phyloP scores from a whole-genome alignment of 1,140 invertebrate species.

The Tribolium madens region DNA sequence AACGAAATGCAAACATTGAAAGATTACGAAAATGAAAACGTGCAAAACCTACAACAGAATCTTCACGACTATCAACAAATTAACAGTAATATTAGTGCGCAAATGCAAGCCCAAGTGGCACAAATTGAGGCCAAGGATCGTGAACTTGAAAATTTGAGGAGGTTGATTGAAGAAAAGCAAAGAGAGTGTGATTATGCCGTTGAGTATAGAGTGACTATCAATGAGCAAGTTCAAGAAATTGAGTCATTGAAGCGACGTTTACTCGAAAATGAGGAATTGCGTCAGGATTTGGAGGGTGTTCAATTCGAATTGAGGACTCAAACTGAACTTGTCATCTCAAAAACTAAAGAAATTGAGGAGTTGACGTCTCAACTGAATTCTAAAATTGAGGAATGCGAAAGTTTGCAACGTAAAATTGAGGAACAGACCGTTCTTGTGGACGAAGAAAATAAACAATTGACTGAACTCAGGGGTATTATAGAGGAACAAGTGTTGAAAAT shows the following conservation, averaged over 20 bases:
- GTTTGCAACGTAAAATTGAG: conserved; percentile 65
- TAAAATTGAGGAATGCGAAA: conserved; percentile 68
- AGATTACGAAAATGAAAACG: conserved; percentile 42
- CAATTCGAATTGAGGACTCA: conserved; percentile 46
- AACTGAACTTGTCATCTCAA: conserved; percentile 35
- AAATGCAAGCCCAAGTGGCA: conserved; percentile 17
- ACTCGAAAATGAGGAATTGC: conserved; percentile 51
- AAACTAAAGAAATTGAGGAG: conserved; percentile 42
- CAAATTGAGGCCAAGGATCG: conserved; percentile 50
- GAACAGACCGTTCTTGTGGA: conserved; percentile 69
- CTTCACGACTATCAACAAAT: conserved; percentile 37
- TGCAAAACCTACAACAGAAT: conserved; percentile 45
- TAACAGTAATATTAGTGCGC: conserved; percentile 20
- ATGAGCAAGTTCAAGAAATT: background rate
- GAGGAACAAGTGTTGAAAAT: conserved; percentile 77
- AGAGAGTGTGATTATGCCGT: conserved; percentile 49
- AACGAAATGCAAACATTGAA: conserved; percentile 38
- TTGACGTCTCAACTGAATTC: conserved; percentile 42
- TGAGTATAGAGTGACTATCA: conserved; percentile 1
- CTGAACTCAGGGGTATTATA: conserved; percentile 70
- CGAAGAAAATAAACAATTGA: conserved; percentile 69
- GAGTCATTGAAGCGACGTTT: conserved; percentile 41
- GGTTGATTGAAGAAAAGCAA: conserved; percentile 48
- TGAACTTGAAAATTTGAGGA: conserved; percentile 46
- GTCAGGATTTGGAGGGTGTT: conserved; percentile 52